Evolutionary conservation across 2,797 vertebrate species (phyloP), one percentile per base, ranked within the genome.

Genomic region (Chaenodraco wilsoni): DNA sequence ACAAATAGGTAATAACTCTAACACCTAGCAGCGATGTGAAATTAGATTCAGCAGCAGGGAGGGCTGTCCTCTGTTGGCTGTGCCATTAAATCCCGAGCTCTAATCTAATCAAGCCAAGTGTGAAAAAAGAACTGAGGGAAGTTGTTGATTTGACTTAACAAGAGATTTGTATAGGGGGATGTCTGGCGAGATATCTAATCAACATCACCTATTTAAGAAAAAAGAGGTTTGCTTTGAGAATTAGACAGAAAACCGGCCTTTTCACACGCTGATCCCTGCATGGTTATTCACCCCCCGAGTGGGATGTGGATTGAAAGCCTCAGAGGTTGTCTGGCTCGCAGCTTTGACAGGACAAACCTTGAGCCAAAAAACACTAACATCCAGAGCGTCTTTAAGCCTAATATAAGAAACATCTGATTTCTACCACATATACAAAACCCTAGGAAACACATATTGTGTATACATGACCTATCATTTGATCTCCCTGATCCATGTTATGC

Each of bases 101-200:
- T 90, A 86, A 89, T 87, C 86, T 85, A 91, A 91, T 91, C 87
- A 91, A 75, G 57, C 51, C 86, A 84, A 81, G 91, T 93, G 90
- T 93, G 91, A 87, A 85, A 94, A 93, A 92, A 93, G 87, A 93
- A 89, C 89, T 90, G 62, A 90, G 84, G 82, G 85, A 88, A 90
- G 88, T 94, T 95, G 95, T 95, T 93, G 94, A 95, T 95, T 95
- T 95, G 90, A 87, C 78, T 69, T 84, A 88, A 87, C 87, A 92
- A 89, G 84, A 89, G 91, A 94, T 95, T 95, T 95, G 94, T 94
- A 90, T 92, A 91, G 91, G 87, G 88, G 91, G 88, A 84, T 91
- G 95, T 96, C 95, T 95, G 95, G 93, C 91, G 84, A 87, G 88
- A 69, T 78, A 61, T 77, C 87, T 84, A 94, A 95, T 95, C 90